These are phyloP conservation scores for Ormyrus labotus DNA, from an alignment of 2,888 invertebrate species.

Conservation along the genomic window DNA sequence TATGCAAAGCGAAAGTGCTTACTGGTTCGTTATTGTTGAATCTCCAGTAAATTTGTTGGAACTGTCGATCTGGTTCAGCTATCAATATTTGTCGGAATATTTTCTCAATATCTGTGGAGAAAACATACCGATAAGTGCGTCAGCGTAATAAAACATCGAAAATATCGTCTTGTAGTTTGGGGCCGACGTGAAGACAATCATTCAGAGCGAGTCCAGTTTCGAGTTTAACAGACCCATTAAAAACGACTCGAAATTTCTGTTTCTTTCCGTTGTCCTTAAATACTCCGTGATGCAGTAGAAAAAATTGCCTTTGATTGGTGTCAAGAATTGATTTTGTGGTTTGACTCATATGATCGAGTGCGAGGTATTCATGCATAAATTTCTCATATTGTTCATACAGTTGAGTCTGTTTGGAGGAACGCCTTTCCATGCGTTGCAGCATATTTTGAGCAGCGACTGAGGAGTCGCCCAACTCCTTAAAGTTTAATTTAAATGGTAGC, in stretches of 20 bases:
- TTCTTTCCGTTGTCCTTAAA: neutral
- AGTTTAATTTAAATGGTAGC: neutral
- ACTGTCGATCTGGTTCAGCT: no score
- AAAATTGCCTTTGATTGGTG: neutral
- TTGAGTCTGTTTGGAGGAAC: neutral
- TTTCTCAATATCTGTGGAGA: neutral
- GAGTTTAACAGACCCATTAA: neutral
- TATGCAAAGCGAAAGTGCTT: neutral
- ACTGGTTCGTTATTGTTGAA: neutral
- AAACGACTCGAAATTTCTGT: neutral
- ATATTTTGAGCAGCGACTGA: neutral
- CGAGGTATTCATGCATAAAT: neutral
- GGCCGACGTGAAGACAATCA: neutral
- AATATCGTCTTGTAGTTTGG: neutral
- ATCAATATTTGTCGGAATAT: conserved; percentile 1
- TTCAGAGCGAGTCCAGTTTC: neutral
- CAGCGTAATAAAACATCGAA: neutral
- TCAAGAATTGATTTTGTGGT: neutral
- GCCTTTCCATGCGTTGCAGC: neutral
- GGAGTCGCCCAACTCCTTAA: neutral
- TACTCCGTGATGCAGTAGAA: conserved; percentile 1
- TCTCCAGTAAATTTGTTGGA: no score
- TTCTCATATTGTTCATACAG: neutral
- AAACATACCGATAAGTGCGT: neutral
- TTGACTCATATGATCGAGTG: neutral